phyloP scores from a whole-genome alignment of 1,140 invertebrate genomes.

The Phymastichus coffea region DNA sequence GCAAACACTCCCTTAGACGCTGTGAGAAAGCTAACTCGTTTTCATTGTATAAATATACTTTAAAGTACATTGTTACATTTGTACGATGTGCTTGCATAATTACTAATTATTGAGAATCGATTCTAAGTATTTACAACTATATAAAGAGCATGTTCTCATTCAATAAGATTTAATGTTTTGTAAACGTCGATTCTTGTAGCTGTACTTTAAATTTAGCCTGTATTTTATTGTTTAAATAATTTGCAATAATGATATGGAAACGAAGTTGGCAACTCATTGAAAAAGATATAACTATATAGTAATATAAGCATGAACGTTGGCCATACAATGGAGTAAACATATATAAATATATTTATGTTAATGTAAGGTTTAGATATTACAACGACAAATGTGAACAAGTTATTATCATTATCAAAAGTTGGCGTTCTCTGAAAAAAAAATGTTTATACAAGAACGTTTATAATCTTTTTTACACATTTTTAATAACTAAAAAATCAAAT shows the following conservation, averaged over 20 bases:
- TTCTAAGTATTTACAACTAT: slow-evolving; percentile 31
- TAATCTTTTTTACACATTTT: slow-evolving; percentile 5
- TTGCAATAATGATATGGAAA: no score
- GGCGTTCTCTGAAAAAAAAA: slow-evolving; percentile 42
- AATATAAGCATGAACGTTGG: slow-evolving; percentile 56
- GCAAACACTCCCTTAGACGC: neutral
- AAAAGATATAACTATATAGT: slow-evolving; percentile 31
- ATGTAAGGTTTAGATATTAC: slow-evolving; percentile 46
- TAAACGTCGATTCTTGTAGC: no score
- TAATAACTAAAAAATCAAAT: no score
- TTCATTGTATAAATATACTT: slow-evolving; percentile 50
- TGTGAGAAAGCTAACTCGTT: slow-evolving; percentile 5
- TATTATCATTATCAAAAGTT: slow-evolving; percentile 41
- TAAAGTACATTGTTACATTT: slow-evolving; percentile 42
- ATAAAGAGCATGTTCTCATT: slow-evolving; percentile 9
- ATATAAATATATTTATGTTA: slow-evolving; percentile 54
- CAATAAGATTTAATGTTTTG: no score
- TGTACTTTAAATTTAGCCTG: no score
- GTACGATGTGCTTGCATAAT: slow-evolving; percentile 31
- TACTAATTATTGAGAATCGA: slow-evolving; percentile 40
- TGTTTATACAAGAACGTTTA: slow-evolving; percentile 28
- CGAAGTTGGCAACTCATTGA: slow-evolving; percentile 30
- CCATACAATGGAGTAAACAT: slow-evolving; percentile 54
- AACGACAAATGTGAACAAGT: slow-evolving; percentile 28
- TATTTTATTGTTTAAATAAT: no score